Percentiles rank a stretch among this genome's conserved stretches.
Conservation (phyloP, 35 echinoderm and acorn worm genomes). For the Heliocidaris tuberculata region DNA sequence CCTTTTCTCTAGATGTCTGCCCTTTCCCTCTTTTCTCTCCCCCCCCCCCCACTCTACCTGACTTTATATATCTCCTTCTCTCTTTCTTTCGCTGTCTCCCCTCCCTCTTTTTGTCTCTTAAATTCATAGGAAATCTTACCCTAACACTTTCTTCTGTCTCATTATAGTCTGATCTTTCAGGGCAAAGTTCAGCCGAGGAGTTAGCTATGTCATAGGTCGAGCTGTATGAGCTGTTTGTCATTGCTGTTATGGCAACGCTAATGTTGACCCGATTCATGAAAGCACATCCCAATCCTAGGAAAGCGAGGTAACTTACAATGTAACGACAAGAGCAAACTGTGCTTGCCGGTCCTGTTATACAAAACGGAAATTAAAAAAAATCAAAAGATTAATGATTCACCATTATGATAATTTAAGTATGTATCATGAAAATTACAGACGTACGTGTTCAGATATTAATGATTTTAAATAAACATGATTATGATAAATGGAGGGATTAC, state of each 20-base stretch:
- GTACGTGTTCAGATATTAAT: no score
- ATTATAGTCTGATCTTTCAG: not conserved
- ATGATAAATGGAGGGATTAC: no score
- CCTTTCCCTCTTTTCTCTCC: not conserved
- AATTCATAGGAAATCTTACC: not conserved
- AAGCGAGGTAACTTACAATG: constrained; percentile 63
- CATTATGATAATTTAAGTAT: no score
- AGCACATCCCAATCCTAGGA: constrained; percentile 69
- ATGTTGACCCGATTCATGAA: constrained; percentile 89
- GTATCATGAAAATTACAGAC: no score
- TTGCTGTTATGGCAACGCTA: constrained; percentile 91
- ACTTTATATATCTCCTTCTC: not conserved
- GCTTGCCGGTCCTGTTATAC: not conserved
- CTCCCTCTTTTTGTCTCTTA: no score
- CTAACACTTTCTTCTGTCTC: not conserved
- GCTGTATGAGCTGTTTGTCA: constrained; percentile 64
- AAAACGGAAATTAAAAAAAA: no score
- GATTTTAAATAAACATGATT: no score
- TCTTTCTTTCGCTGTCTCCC: no score
- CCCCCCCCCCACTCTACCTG: not conserved
- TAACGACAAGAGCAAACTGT: constrained; percentile 52
- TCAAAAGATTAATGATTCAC: no score
- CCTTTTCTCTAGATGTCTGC: not conserved
- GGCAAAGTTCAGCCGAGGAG: constrained; percentile 23
- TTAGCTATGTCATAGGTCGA: constrained; percentile 6